Evolutionary conservation across 2,888 invertebrate genomes (phyloP), one percentile per base, ranked within the genome.

Genomic region (Artemia sp.): DNA sequence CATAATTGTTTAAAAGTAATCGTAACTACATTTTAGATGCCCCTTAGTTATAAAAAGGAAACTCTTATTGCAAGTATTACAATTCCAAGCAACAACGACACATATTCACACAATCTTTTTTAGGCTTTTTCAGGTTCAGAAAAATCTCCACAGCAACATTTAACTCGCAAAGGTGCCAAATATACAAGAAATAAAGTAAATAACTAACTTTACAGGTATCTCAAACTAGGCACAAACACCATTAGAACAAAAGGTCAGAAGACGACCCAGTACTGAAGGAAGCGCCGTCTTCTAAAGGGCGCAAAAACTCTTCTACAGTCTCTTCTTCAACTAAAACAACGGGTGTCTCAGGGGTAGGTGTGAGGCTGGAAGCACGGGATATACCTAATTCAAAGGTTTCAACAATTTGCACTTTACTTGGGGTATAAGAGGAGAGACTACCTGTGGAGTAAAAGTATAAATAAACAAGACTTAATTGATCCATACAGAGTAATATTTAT

Each of bases 331-430:
- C 38, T 11, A 72, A 72, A 14, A 69, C 72, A 24, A 71, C 67
- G 51, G 73, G 73, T 64, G 72, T 70, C 38, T 73, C 69, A 67
- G 72, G 70, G 24, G 71, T 68, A 70, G 75, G 79, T 12, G 51
- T 51, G 51, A 73, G 68, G 11, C 72, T 66, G 73, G 78, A 81
- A 74, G 82, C 82, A 75, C 87, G 83, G 73, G 88, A 86, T 71
- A 90, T 84, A 69, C 92, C 92, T 72, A 90, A 82, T 80, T 88
- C 86, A 81, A 90, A 91, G 72, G 84, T 81, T 74, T 83, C 76
- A 74, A 82, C 81, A 74, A 82, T 83, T 73, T 82, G 81, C 70
- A 84, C 85, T 82, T 89, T 88, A 81, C 87, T 84, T 72, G 92
- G 91, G 75, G 89, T 90, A 82, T 91, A 92, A 77, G 85, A 88